These are phyloP conservation scores for Melinopterus prodromus DNA, from an alignment of 2,888 invertebrate species.

Conservation along the genomic window DNA sequence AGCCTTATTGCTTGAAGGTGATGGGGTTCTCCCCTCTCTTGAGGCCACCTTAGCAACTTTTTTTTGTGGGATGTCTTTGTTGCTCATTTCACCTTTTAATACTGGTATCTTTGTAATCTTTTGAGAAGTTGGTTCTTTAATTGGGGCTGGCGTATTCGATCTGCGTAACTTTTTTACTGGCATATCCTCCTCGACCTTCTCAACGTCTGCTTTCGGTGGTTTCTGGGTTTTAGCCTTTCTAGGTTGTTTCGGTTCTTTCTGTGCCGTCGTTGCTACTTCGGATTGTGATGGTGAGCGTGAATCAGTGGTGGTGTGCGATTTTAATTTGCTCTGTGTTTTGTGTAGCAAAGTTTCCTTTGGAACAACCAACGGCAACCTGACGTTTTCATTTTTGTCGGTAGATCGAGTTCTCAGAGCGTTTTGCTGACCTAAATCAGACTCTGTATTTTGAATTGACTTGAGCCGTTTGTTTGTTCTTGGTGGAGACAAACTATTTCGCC, in stretches of 20 bases:
- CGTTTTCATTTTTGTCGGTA: neutral
- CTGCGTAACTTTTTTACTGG: neutral
- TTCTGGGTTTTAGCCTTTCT: neutral
- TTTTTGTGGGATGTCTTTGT: neutral
- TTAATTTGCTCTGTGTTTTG: neutral
- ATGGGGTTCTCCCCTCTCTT: neutral
- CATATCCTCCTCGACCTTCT: neutral
- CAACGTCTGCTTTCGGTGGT: neutral
- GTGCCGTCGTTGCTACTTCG: neutral
- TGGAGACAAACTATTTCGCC: neutral
- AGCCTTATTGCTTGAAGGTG: neutral
- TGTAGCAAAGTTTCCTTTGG: neutral
- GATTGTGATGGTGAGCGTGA: neutral
- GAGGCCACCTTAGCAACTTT: neutral
- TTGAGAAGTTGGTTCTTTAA: neutral
- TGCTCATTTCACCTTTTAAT: neutral
- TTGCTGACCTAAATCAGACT: neutral
- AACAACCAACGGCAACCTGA: constrained; percentile 4
- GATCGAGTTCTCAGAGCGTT: neutral
- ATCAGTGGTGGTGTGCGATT: neutral
- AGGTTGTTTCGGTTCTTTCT: neutral
- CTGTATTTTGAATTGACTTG: neutral
- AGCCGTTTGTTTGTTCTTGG: neutral
- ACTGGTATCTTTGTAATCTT: neutral
- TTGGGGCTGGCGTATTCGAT: neutral